A percentile compares a stretch with the other conserved stretches of the same genome.
phyloP scores from a whole-genome alignment of 2,888 invertebrate species.

The Aspidiotus rigidus region DNA sequence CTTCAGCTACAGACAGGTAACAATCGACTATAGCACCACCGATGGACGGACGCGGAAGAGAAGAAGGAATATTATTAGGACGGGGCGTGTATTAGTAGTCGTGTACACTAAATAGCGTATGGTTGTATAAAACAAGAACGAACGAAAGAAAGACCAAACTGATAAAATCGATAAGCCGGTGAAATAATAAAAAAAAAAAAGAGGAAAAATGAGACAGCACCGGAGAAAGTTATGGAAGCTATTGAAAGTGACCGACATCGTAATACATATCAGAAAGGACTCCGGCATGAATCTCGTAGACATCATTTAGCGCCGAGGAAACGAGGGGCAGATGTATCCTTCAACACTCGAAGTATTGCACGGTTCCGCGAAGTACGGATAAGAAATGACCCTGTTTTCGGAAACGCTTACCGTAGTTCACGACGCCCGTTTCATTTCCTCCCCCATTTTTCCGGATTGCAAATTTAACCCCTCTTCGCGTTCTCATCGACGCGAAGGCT shows the following conservation, averaged over 20 bases:
- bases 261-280: background rate
- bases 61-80: background rate
- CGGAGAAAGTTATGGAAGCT: constrained; percentile 3
- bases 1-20: too few species aligned
- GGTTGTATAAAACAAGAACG: background rate
- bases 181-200: constrained; percentile 3
- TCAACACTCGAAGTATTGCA: background rate
- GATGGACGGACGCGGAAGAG: background rate
- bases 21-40: too few species aligned
- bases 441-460: background rate
- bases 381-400: constrained; percentile 14
- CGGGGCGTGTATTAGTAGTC: background rate
- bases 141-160: background rate
- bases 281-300: background rate
- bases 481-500: background rate
- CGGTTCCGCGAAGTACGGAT: background rate
- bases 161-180: constrained; percentile 5
- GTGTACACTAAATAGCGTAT: background rate
- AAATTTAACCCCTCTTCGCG: background rate
- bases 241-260: constrained; percentile 13
- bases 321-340: constrained; percentile 13
- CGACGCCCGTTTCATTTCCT: background rate
- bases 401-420: background rate
- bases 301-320: background rate
- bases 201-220: background rate